A percentile compares a stretch with the other conserved stretches of the same genome.
phyloP scores from a whole-genome alignment of 2,113 vertebrate genomes.

The Phasianus colchicus region DNA sequence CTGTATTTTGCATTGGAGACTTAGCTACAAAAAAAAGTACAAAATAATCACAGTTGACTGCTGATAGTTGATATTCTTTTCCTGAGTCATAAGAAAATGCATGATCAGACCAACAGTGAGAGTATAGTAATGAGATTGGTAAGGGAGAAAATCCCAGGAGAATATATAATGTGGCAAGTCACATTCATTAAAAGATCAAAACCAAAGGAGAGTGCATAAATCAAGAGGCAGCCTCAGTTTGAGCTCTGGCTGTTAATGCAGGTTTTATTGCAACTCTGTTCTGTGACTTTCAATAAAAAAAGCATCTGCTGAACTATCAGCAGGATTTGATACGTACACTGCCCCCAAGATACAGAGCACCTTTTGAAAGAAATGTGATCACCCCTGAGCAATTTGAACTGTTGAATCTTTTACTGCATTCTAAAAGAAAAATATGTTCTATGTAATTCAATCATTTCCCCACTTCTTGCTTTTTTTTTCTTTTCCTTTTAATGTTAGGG shows the following conservation, averaged over 20 bases:
- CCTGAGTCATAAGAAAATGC: background rate
- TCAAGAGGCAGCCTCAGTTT: constrained; percentile 8
- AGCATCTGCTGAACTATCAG: constrained; percentile 47
- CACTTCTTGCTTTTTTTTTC: background rate
- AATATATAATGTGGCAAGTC: constrained; percentile 2
- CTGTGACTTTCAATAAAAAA: constrained; percentile 45
- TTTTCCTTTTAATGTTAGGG: background rate
- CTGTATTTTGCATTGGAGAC: background rate
- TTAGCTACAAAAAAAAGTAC: background rate
- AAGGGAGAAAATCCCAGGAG: constrained; percentile 28
- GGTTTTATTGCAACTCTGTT: constrained; percentile 57
- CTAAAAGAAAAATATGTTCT: constrained; percentile 37
- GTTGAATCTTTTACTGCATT: constrained; percentile 45
- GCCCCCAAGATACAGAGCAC: background rate
- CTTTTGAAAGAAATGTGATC: constrained; percentile 56
- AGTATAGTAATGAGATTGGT: background rate
- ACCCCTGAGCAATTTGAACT: constrained; percentile 6
- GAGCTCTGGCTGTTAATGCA: constrained; percentile 45
- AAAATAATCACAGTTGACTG: background rate
- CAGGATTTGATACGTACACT: constrained; percentile 22
- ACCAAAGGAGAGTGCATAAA: constrained; percentile 50
- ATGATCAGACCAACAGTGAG: background rate
- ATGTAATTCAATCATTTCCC: constrained; percentile 59
- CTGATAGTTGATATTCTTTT: background rate
- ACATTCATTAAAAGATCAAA: constrained; percentile 62